A percentile compares a stretch with the other conserved stretches of the same genome.
phyloP scores from a whole-genome alignment of 2,888 invertebrate species.

The Nymphalis c-album region DNA sequence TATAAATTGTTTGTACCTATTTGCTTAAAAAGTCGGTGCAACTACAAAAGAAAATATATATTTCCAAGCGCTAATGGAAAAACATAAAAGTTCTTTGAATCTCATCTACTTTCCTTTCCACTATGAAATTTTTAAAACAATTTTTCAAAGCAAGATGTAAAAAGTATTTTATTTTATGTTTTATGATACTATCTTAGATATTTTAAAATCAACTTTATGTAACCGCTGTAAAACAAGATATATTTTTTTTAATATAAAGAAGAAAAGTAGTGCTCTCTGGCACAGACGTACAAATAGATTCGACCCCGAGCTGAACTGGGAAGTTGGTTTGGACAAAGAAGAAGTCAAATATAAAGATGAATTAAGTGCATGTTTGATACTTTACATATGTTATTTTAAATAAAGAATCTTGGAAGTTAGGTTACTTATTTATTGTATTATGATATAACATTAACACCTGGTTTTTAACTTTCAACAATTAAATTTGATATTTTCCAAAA shows the following conservation, averaged over 20 bases:
- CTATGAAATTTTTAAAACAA: not conserved
- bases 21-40: not conserved
- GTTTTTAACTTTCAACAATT: too few relatives aligned
- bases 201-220: not conserved
- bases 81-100: not conserved
- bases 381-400: too few relatives aligned
- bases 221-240: not conserved
- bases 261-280: too few relatives aligned
- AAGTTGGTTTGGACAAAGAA: too few relatives aligned
- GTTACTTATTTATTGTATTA: too few relatives aligned
- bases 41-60: not conserved
- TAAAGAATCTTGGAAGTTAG: too few relatives aligned
- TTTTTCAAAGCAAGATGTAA: slow-evolving; percentile 4
- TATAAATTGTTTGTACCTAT: not conserved
- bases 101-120: not conserved
- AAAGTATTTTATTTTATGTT: not conserved
- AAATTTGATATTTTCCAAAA: too few relatives aligned
- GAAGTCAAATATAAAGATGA: too few relatives aligned
- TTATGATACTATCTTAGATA: not conserved
- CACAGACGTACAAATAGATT: too few relatives aligned
- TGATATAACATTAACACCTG: too few relatives aligned
- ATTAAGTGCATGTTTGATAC: too few relatives aligned
- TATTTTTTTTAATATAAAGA: not conserved
- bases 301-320: too few relatives aligned
- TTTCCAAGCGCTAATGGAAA: not conserved